Base-by-base conservation (phyloP, 2,113 vertebrate species). In the Embiotoca jacksoni region DNA sequence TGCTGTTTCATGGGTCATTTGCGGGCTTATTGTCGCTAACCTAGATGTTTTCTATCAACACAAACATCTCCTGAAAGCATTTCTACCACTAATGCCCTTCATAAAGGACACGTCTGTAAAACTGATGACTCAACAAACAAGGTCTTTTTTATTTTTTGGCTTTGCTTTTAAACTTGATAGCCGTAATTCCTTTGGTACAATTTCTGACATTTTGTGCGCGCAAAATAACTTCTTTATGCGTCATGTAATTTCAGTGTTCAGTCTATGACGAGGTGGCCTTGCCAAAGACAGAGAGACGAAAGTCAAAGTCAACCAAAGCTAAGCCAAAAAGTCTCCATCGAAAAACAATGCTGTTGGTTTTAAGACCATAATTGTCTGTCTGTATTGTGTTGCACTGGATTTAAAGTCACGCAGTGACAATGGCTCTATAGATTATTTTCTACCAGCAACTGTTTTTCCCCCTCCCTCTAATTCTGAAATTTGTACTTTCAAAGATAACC, bases 381-480 rank as follows among this genome's bases (percentile, higher is more conserved):
- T 53, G 3, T 14, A 9, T 52, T 84, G 36, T 56, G 57, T 50
- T 81, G 37, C 64, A 66, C 37, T 58, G 72, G 3, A 75, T 33
- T 32, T 23, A 36, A 68, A 75, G 16, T 50, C 46, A 63, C 30
- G 33, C 39, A 31, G 36, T 62, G 68, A 9, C 32, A 50, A 13
- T 39, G 8, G 35, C 72, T 75, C 3, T 47, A 49, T 33, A 80
- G 52, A 76, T 72, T 53, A 6, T 71, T 75, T 68, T 61, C 30
- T 44, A 72, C 60, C 39, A 65, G 62, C 58, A 56, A 10, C 23
- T 13, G 9, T 6, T 11, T 14, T 23, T 23, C 23, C 31, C 5
- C 7, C 7, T 11, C 14, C 15, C 6, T 50, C 5, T 61, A 3
- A 35, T 23, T 41, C 31, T 68, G 46, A 61, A 16, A 69, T 31